Conservation (phyloP, 2,113 vertebrate genomes). For the Megaceryle maxima region DNA sequence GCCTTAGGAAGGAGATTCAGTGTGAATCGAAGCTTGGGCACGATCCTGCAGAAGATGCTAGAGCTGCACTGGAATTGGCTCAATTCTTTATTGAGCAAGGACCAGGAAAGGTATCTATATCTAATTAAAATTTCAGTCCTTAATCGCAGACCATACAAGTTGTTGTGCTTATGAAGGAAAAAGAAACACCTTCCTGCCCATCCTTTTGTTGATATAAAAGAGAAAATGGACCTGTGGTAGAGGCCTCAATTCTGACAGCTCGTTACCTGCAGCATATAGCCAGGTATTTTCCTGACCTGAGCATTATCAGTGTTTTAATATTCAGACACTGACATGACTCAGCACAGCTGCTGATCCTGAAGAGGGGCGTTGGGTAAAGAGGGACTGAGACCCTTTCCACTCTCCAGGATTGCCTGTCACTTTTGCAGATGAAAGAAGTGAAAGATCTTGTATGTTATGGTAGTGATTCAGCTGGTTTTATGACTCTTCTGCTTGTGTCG, state of each 20-base stretch:
- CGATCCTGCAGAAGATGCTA: slow-evolving; percentile 86
- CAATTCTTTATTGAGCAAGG: slow-evolving; percentile 87
- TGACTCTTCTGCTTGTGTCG: neutral
- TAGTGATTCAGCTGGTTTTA: neutral
- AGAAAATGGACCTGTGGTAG: neutral
- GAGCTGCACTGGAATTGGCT: slow-evolving; percentile 83
- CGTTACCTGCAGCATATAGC: neutral
- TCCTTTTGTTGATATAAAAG: neutral
- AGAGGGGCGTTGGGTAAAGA: neutral
- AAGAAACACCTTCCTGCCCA: neutral
- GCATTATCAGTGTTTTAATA: neutral
- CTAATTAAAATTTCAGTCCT: neutral
- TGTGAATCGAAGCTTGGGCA: slow-evolving; percentile 76
- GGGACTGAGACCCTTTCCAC: neutral
- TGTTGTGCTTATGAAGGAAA: neutral
- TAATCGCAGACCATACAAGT: neutral
- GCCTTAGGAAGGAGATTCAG: slow-evolving; percentile 85
- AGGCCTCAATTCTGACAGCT: neutral
- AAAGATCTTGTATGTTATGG: neutral
- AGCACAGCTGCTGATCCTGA: neutral
- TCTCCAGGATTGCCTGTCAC: neutral
- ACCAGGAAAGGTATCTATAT: slow-evolving; percentile 78
- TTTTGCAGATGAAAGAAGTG: neutral
- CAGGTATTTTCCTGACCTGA: neutral
- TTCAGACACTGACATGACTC: neutral